Conservation (phyloP, 1,140 invertebrate genomes). For the Drosophila ohnishii region DNA sequence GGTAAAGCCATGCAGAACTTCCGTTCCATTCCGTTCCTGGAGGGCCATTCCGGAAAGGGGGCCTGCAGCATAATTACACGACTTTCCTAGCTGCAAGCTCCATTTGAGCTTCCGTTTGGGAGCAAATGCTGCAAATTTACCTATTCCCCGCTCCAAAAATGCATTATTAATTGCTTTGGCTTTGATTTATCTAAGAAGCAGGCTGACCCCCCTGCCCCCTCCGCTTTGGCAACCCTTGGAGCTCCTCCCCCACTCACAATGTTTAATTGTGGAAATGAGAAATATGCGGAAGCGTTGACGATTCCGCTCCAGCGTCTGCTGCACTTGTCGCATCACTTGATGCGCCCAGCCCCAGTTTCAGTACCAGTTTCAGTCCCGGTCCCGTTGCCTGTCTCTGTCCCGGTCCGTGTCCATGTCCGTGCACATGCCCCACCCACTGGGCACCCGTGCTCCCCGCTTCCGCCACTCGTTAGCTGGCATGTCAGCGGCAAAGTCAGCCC, state of each 20-base stretch:
- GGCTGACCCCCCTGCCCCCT: neutral
- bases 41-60: constrained; percentile 13
- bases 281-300: constrained; percentile 81
- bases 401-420: neutral
- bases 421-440: constrained; percentile 14
- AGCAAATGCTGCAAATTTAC: constrained; percentile 51
- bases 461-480: constrained; percentile 50
- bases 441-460: constrained; percentile 7
- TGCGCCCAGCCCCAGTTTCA: constrained; percentile 48
- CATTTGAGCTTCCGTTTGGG: constrained; percentile 69
- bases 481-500: constrained; percentile 62
- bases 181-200: constrained; percentile 76
- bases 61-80: constrained; percentile 63
- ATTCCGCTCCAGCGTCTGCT: constrained; percentile 72
- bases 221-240: constrained; percentile 45
- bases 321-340: constrained; percentile 81
- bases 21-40: constrained; percentile 24
- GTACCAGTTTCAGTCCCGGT: constrained; percentile 6
- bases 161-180: constrained; percentile 73
- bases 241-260: constrained; percentile 60
- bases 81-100: constrained; percentile 65
- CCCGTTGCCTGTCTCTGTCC: constrained; percentile 21
- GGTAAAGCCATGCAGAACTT: constrained; percentile 54
- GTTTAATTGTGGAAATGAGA: constrained; percentile 82
- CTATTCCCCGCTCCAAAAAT: constrained; percentile 25